These are phyloP conservation scores for Oreochromis mossambicus DNA, from an alignment of 2,797 vertebrate species.

Conservation along the genomic window DNA sequence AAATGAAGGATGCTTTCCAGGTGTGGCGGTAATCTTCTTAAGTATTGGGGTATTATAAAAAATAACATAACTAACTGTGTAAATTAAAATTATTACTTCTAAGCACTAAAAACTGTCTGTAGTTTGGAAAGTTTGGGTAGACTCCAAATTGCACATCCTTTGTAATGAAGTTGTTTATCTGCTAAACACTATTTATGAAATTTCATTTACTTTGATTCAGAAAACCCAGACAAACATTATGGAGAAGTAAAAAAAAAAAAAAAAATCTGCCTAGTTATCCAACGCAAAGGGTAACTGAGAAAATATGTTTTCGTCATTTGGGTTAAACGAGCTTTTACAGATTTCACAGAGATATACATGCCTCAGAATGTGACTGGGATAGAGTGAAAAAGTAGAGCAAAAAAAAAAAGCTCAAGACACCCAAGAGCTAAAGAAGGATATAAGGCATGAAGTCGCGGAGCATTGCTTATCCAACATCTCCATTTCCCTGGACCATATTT, in stretches of 20 bases:
- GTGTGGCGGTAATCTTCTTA: not conserved
- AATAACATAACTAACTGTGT: not conserved
- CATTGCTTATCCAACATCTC: conserved; percentile 20
- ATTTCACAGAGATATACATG: not conserved
- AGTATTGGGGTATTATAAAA: not conserved
- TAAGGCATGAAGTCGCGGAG: not conserved
- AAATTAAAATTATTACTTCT: not conserved
- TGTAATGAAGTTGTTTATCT: not conserved
- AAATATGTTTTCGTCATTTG: not conserved
- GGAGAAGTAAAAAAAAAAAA: not conserved
- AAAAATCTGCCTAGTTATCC: not conserved
- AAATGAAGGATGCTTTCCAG: not conserved
- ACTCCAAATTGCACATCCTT: not conserved
- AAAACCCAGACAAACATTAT: not conserved
- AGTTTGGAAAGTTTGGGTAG: not conserved
- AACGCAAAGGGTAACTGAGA: not conserved
- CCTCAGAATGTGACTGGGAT: not conserved
- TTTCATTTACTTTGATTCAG: not conserved
- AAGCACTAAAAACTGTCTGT: not conserved
- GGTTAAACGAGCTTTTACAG: not conserved
- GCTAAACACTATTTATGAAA: not conserved
- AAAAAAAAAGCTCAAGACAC: not conserved
- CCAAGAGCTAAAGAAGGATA: not conserved
- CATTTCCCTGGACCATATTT: conserved; percentile 40
- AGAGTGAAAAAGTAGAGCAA: not conserved